phyloP scores from a whole-genome alignment of 2,888 invertebrate genomes.

The Polyommatus iphigenia region DNA sequence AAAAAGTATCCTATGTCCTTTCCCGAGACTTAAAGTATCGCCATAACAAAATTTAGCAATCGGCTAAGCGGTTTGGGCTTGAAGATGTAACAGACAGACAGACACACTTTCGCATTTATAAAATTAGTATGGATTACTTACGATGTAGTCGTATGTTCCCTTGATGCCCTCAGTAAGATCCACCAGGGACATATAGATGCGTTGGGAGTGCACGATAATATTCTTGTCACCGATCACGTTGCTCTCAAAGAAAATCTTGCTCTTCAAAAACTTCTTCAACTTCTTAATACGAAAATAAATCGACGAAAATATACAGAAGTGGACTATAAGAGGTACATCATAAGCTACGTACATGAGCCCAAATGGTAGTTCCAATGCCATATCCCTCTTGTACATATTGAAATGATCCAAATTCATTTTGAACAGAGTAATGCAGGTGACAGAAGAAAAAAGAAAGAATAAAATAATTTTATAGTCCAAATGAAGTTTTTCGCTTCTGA shows the following conservation, averaged over 20 bases:
- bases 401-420: not conserved
- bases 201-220: conserved; percentile 14
- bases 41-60: too few relatives aligned
- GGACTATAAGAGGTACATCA: conserved; percentile 15
- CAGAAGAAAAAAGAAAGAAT: not conserved
- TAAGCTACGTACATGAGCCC: conserved; percentile 3
- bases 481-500: not conserved
- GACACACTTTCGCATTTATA: not conserved
- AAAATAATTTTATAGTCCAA: conserved; percentile 22
- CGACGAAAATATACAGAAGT: conserved; percentile 22
- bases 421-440: not conserved
- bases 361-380: not conserved
- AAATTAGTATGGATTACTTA: conserved; percentile 5
- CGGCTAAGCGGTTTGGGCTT: too few relatives aligned
- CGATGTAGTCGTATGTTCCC: conserved; percentile 16
- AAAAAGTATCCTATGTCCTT: too few relatives aligned
- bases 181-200: conserved; percentile 27
- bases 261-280: conserved; percentile 18
- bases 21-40: too few relatives aligned
- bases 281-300: conserved; percentile 20
- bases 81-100: too few relatives aligned
- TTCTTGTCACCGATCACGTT: conserved; percentile 23
- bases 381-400: too few relatives aligned
- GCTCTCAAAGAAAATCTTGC: conserved; percentile 25
- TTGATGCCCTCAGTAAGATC: conserved; percentile 25